phyloP scores from a whole-genome alignment of 1,140 invertebrate genomes.

The Sitophilus oryzae region DNA sequence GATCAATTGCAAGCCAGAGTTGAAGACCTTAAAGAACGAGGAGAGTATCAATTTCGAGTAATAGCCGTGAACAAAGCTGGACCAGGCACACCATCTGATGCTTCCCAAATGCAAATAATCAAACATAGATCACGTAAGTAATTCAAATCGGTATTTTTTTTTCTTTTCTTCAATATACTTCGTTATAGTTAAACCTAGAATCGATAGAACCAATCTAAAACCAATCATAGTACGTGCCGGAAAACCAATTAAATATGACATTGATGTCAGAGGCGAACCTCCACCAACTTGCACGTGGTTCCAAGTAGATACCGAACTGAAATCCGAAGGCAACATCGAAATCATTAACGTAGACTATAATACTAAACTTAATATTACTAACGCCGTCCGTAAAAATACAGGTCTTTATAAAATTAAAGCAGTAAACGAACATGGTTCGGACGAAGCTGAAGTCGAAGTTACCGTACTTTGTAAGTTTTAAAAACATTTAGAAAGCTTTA shows the following conservation, averaged over 20 bases:
- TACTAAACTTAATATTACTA: conserved; percentile 83
- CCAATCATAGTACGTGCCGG: conserved; percentile 84
- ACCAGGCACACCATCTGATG: conserved; percentile 84
- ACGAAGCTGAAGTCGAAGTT: conserved; percentile 90
- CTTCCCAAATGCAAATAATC: conserved; percentile 85
- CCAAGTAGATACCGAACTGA: conserved; percentile 51
- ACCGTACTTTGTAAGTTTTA: conserved; percentile 72
- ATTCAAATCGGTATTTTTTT: conserved; percentile 23
- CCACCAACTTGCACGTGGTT: conserved; percentile 89
- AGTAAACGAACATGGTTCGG: conserved; percentile 85
- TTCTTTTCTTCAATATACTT: neutral
- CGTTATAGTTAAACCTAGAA: conserved; percentile 83
- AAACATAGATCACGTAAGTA: conserved; percentile 82
- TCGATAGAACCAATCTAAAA: conserved; percentile 91
- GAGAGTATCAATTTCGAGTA: conserved; percentile 92
- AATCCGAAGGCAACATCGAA: conserved; percentile 67
- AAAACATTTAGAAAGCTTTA: conserved; percentile 1
- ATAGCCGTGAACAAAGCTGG: conserved; percentile 97
- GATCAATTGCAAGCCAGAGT: conserved; percentile 71
- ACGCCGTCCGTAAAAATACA: conserved; percentile 75
- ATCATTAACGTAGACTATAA: conserved; percentile 89
- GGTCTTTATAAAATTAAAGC: conserved; percentile 88
- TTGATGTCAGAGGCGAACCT: conserved; percentile 92
- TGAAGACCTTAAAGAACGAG: conserved; percentile 80
- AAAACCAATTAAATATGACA: conserved; percentile 86